These are phyloP conservation scores for Caenorhabditis wallacei DNA, from an alignment of 2,888 invertebrate species.

Conservation along the genomic window DNA sequence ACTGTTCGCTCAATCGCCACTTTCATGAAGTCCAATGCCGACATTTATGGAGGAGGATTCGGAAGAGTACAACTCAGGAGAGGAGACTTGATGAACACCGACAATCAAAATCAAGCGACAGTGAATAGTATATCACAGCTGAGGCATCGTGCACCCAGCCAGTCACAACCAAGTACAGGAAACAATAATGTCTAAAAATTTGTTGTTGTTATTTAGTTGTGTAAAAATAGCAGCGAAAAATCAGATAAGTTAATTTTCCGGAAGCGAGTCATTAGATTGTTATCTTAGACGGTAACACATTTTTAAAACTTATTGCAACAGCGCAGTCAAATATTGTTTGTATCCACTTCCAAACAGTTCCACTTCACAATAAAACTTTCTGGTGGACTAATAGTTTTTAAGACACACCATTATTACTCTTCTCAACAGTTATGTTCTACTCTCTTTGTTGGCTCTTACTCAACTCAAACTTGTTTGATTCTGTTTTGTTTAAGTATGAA, in stretches of 20 bases:
- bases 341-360: too few relatives aligned
- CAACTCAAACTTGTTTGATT: too few relatives aligned
- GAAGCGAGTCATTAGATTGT: neutral
- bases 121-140: conserved; percentile 54
- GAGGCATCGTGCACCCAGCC: conserved; percentile 36
- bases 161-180: conserved; percentile 17
- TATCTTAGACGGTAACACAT: too few relatives aligned
- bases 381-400: too few relatives aligned
- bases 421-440: too few relatives aligned
- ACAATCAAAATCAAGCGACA: conserved; percentile 61
- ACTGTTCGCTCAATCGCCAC: conserved; percentile 75
- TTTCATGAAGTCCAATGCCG: conserved; percentile 72
- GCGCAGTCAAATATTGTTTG: too few relatives aligned
- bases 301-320: too few relatives aligned
- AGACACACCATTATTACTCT: too few relatives aligned
- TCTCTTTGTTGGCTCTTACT: too few relatives aligned
- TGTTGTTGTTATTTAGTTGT: neutral
- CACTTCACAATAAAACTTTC: too few relatives aligned
- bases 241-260: too few relatives aligned
- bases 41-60: conserved; percentile 76
- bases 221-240: neutral
- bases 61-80: conserved; percentile 72
- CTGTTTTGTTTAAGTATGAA: neutral
- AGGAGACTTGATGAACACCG: conserved; percentile 63
- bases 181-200: conserved; percentile 21